Conservation (phyloP, 2,888 invertebrate species). For the Lymantria monacha region DNA sequence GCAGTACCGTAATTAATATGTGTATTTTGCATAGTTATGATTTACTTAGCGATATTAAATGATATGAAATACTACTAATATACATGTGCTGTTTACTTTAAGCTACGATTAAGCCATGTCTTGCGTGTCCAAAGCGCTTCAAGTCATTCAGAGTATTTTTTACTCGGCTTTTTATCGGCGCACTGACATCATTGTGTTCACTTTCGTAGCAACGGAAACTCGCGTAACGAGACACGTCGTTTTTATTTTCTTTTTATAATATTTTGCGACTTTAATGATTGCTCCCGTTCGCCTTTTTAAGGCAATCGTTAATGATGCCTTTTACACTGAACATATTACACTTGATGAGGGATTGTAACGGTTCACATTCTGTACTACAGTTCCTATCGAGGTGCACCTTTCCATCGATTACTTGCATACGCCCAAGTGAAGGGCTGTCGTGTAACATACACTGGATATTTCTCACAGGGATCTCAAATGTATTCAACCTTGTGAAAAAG, state of each 20-base stretch:
- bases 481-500: conserved; percentile 49
- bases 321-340: conserved; percentile 72
- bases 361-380: conserved; percentile 53
- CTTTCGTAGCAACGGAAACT: conserved; percentile 79
- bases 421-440: conserved; percentile 76
- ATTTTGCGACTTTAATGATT: conserved; percentile 77
- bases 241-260: conserved; percentile 72
- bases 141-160: conserved; percentile 70
- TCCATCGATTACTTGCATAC: conserved; percentile 42
- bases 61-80: conserved; percentile 43
- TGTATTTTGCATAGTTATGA: too few species aligned
- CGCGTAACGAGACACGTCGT: conserved; percentile 70
- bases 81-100: conserved; percentile 51
- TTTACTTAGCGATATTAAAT: conserved; percentile 45
- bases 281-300: conserved; percentile 78
- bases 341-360: conserved; percentile 77
- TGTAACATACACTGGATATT: conserved; percentile 61
- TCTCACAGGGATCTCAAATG: conserved; percentile 65
- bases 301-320: conserved; percentile 79
- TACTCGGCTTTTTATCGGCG: conserved; percentile 64
- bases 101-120: conserved; percentile 46
- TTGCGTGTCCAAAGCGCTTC: conserved; percentile 56
- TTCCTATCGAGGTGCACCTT: conserved; percentile 52
- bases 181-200: conserved; percentile 75
- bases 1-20: conserved; percentile 16